Evolutionary conservation across 2,113 vertebrate species (phyloP), one percentile per base, ranked within the genome.

Genomic region (Siniperca knerii): DNA sequence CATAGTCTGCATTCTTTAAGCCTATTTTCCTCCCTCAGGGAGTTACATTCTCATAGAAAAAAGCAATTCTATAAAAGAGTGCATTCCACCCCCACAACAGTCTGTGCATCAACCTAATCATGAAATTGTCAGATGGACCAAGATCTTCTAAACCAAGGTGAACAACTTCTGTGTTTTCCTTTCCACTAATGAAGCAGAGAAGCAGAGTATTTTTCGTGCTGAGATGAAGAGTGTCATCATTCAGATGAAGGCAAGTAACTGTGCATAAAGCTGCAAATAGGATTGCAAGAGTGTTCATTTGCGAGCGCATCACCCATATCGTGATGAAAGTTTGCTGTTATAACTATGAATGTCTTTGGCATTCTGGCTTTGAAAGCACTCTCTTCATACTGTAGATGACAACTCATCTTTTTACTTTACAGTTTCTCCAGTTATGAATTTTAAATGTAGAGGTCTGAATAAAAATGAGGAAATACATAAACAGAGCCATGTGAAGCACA

Each of bases 51-150:
- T 29, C 18, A 29, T 6, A 54, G 23, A 64, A 20, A 58, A 10
- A 73, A 72, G 29, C 10, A n/a, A 48, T 25, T 18, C 12, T 50
- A 2, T 35, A 64, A 15, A 57, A 25, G 33, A 52, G 23, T 11
- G 54, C 64, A 60, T 57, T 44, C 33, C 54, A 68, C 68, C 76
- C 62, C 8, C 40, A 72, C 64, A 58, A 58, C 52, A 83, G 33
- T 21, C 42, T 8, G 13, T 40, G 52, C 68, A 85, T 79, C 82
- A 85, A 90, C 82, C 72, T 83, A 75, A 90, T 90, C 62, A 82
- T 62, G 67, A 83, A 72, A 85, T 71, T 84, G 80, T 11, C 82
- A 86, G 87, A 61, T 82, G 37, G 48, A 85, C 72, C 78, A 78
- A 87, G 78, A 77, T 90, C 79, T 68, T 79, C 0, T 0, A 13